Evolutionary conservation across 2,888 invertebrate genomes (phyloP), one percentile per base, ranked within the genome.

Genomic region (Acheta domesticus): DNA sequence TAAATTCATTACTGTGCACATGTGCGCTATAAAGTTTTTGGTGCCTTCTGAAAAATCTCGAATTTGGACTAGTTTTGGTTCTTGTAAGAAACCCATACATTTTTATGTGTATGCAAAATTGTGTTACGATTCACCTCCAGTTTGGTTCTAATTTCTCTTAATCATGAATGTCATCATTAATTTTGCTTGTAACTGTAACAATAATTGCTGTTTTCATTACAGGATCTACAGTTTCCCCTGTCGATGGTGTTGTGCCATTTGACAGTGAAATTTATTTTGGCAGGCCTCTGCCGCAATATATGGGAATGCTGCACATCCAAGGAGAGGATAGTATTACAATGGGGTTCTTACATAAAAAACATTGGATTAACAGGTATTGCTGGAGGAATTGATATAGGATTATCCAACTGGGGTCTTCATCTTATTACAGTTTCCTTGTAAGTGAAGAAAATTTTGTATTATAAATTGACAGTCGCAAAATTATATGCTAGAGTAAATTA

Each of bases 361-460:
- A 91, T 98, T 80, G 94, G 93, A 0, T 93, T 94, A 3, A 93
- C 95, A 80, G 99, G 98, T 11, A 88, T 98, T 75, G 96, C 97
- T 79, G 97, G 98, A 86, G 97, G 97, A 3, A 91, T 99, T 79
- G 99, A 99, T 86, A 97, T 99, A 84, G 97, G 97, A 5, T 93
- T 99, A 86, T 99, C 98, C 2, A 98, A 98, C 87, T 99, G 99
- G 99, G 98, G 97, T 19, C 90, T 99, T 81, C 96, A 96, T 85
- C 91, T 97, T 83, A 96, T 99, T 78, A 96, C 96, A 20, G 93
- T 99, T 83, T 97, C 97, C 2, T 89, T 99, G 89, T 96, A 88
- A 89, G 91, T 89, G 83, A 79, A 77, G 49, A 20, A 75, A 12
- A 12, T 77, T 76, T 74, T 74, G 36, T 20, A 77, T n/a, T 49